Evolutionary conservation across 2,113 vertebrate genomes (phyloP).

Genomic region (Procapra przewalskii): DNA sequence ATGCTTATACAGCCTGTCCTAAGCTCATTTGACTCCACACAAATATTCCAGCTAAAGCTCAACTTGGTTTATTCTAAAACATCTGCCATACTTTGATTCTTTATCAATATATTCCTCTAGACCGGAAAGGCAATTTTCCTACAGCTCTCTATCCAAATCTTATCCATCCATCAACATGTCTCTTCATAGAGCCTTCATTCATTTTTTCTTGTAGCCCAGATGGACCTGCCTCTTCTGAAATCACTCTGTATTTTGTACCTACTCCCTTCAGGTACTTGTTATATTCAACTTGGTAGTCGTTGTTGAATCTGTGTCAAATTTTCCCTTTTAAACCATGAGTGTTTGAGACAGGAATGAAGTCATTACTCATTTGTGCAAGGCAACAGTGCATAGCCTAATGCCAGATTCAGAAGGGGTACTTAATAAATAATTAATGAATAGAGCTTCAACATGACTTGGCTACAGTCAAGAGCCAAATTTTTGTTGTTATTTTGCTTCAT

Average conservation of each 20-base stretch:
- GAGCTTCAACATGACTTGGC: background rate
- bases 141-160: background rate
- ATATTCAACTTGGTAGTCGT: background rate
- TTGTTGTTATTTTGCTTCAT: background rate
- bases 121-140: background rate
- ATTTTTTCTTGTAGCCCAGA: background rate
- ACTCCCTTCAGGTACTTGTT: fast-evolving
- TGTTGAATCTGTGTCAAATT: background rate
- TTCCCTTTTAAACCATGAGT: background rate
- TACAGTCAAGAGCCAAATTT: background rate
- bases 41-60: background rate
- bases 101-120: background rate
- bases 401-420: background rate
- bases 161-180: background rate
- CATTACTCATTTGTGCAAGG: background rate
- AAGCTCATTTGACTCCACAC: background rate
- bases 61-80: background rate
- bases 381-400: background rate
- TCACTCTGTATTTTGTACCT: background rate
- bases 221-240: background rate
- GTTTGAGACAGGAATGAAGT: background rate
- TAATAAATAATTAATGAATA: conserved; percentile 13
- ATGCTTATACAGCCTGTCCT: background rate
- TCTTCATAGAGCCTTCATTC: background rate
- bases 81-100: background rate